phyloP scores from a whole-genome alignment of 2,113 vertebrate genomes.

The Emydocephalus ijimae region DNA sequence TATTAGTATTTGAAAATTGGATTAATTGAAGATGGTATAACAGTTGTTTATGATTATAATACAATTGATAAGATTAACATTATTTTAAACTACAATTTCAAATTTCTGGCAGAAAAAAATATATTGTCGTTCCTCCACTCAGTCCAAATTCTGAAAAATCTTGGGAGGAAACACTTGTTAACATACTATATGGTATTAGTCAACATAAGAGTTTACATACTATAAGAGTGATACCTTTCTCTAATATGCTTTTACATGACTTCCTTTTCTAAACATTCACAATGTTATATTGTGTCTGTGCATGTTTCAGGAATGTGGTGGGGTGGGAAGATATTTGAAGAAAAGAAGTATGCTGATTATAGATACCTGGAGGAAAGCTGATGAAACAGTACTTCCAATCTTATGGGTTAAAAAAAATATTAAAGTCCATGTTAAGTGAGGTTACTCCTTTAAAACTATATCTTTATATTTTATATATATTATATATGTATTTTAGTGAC shows the following conservation, averaged over 20 bases:
- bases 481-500: background rate
- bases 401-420: background rate
- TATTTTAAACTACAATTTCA: background rate
- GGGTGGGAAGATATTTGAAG: background rate
- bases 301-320: background rate
- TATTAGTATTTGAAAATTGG: background rate
- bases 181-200: background rate
- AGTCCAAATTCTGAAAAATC: background rate
- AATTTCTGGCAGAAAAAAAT: background rate
- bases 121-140: background rate
- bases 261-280: background rate
- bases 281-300: background rate
- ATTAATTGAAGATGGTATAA: background rate
- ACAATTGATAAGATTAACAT: background rate
- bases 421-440: background rate
- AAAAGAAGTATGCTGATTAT: background rate
- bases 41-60: background rate
- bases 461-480: too few relatives aligned
- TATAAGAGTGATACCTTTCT: background rate
- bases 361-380: background rate
- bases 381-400: background rate
- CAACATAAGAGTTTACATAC: background rate
- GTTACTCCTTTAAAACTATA: background rate
- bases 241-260: background rate
- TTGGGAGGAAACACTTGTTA: background rate